Conservation (phyloP, 2,888 invertebrate species). For the Girardia tigrina region DNA sequence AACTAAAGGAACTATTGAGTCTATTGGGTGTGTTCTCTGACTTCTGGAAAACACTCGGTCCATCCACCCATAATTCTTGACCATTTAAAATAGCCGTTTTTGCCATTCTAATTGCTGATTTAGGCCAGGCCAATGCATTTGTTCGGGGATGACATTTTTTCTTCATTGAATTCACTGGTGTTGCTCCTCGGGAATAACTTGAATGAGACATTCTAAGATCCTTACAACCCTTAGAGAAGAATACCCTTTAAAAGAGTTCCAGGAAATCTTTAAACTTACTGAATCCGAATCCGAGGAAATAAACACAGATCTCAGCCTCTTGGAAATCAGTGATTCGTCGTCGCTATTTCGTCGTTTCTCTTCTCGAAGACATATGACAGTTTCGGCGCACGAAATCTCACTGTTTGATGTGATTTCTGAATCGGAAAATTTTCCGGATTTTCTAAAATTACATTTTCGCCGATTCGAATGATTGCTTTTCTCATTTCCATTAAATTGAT, state of each 20-base stretch:
- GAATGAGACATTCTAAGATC: background rate
- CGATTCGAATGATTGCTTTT: background rate
- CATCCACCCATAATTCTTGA: background rate
- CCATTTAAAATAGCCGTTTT: constrained; percentile 2
- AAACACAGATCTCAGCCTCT: background rate
- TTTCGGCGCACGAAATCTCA: background rate
- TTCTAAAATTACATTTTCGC: background rate
- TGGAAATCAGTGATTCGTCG: constrained; percentile 18
- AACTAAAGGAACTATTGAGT: background rate
- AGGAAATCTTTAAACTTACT: no score
- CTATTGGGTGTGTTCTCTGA: background rate
- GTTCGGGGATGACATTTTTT: background rate
- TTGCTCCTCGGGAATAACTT: background rate
- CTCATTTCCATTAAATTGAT: background rate
- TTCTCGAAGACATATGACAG: background rate
- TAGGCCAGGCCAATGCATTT: background rate
- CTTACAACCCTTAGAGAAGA: background rate
- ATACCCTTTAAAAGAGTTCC: background rate
- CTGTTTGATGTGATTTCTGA: constrained; percentile 18
- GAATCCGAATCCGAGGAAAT: constrained; percentile 10
- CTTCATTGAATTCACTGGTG: background rate
- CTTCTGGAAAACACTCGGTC: background rate
- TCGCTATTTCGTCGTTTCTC: background rate
- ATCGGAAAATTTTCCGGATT: constrained; percentile 9
- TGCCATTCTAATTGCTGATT: constrained; percentile 3